Evolutionary conservation across 1,140 invertebrate species (phyloP).

Genomic region (Notospermus geniculatus): DNA sequence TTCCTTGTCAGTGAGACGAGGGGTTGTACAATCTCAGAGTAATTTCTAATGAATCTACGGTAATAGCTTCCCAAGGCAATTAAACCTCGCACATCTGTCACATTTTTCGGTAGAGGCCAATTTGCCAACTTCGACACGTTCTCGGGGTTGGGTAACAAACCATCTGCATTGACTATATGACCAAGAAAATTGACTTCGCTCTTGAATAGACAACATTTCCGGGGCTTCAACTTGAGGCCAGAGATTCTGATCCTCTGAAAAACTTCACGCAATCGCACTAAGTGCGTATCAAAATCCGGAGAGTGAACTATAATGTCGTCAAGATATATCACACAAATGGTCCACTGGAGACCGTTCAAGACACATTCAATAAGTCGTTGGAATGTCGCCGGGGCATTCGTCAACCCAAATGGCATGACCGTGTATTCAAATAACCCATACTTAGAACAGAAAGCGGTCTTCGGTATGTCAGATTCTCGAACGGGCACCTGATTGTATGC

Average conservation of each 20-base stretch:
- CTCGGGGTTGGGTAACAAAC: slow-evolving; percentile 17
- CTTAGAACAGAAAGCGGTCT: slow-evolving; percentile 24
- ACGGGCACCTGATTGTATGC: slow-evolving; percentile 48
- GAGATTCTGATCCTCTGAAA: slow-evolving; percentile 16
- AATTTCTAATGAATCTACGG: slow-evolving; percentile 25
- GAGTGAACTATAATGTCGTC: slow-evolving; percentile 23
- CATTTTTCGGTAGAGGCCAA: slow-evolving; percentile 15
- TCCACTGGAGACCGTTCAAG: slow-evolving; percentile 12
- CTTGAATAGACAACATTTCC: slow-evolving; percentile 21
- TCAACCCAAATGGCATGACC: slow-evolving; percentile 25
- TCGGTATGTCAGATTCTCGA: slow-evolving; percentile 28
- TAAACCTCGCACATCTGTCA: slow-evolving; percentile 18
- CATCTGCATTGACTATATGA: slow-evolving; percentile 19
- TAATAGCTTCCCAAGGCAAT: slow-evolving; percentile 26
- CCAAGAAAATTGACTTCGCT: slow-evolving; percentile 22
- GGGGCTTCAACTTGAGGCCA: slow-evolving; percentile 17
- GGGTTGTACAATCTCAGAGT: slow-evolving; percentile 16
- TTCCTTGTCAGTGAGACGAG: slow-evolving; percentile 14
- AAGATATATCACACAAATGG: slow-evolving; percentile 19
- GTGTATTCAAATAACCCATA: slow-evolving; percentile 20
- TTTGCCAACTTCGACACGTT: slow-evolving; percentile 20
- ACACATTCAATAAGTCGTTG: slow-evolving; percentile 18
- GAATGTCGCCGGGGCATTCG: slow-evolving; percentile 21
- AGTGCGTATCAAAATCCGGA: slow-evolving; percentile 21
- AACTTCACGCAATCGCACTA: slow-evolving; percentile 20